Base-by-base conservation (phyloP, 2,888 invertebrate genomes). In the Lapara coniferarum region DNA sequence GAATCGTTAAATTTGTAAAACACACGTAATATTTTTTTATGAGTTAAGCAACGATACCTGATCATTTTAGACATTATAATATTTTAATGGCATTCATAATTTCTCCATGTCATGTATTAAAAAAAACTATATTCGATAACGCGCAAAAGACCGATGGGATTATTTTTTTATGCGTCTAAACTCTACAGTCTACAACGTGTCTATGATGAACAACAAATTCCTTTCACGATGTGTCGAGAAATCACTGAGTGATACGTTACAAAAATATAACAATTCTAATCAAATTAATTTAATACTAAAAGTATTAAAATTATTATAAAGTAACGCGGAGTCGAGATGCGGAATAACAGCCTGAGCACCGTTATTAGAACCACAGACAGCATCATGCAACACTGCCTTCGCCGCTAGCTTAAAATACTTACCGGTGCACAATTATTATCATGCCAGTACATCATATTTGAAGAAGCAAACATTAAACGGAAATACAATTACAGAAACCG, bases 311-410 rank as follows among this genome's bases (percentile, higher is more conserved):
- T n/a, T n/a, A n/a, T n/a, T n/a, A n/a, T n/a, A n/a, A n/a, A n/a
- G n/a, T n/a, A n/a, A 75, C 69, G 78, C 76, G 75, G 78, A 76
- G 75, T 69, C 75, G 70, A 68, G 68, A 72, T 75, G 66, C 75
- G 78, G 81, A 77, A 76, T 82, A 83, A 83, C 80, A 84, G 79
- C 81, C 84, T 81, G 75, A 74, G 74, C 74, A 76, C 56, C 52
- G 68, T 66, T 66, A 66, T 66, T 59, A 37, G 30, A 68, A 58
- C 30, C 68, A 68, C 68, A 57, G 56, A 67, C 56, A 56, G 19
- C 56, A 56, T 56, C 67, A 56, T 67, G 67, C 55, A 67, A 67
- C 56, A 44, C 67, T 53, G 53, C 63, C 63, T 63, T 63, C 49
- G 63, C 13, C 59, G 59, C 19, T 46, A 46, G 19, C 49, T 16